Conservation (phyloP, 2,888 invertebrate species). For the Polydrusus cervinus region DNA sequence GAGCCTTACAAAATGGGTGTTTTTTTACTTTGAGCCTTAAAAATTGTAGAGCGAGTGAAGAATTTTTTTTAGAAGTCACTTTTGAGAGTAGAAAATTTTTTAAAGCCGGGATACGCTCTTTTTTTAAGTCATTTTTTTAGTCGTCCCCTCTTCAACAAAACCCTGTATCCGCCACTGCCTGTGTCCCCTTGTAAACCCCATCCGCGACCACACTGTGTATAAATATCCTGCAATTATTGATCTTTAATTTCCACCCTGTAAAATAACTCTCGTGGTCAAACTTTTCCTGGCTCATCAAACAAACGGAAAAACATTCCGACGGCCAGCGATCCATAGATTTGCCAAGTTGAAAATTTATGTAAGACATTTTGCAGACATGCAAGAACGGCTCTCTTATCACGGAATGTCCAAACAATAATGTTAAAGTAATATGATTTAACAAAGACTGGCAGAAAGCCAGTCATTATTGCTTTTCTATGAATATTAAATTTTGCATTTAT, state of each 20-base stretch:
- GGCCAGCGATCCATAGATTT: conserved; percentile 2
- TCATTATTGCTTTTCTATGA: conserved; percentile 41
- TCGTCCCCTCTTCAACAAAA: too few relatives aligned
- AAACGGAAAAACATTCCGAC: conserved; percentile 17
- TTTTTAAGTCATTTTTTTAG: too few relatives aligned
- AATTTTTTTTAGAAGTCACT: too few relatives aligned
- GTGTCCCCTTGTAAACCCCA: too few relatives aligned
- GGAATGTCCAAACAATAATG: conserved; percentile 43
- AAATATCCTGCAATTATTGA: too few relatives aligned
- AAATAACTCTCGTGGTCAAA: conserved; percentile 8
- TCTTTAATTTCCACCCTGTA: conserved; percentile 15
- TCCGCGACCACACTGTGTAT: too few relatives aligned
- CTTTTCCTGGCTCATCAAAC: conserved; percentile 23
- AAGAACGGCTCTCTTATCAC: conserved; percentile 42
- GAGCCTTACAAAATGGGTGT: too few relatives aligned
- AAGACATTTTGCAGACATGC: conserved; percentile 35
- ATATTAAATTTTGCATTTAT: conserved; percentile 41
- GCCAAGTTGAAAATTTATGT: conserved; percentile 28
- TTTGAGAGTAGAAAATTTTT: too few relatives aligned
- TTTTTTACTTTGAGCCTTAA: too few relatives aligned
- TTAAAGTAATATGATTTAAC: conserved; percentile 38
- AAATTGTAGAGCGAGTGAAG: too few relatives aligned
- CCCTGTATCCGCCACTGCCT: too few relatives aligned
- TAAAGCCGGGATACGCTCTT: too few relatives aligned
- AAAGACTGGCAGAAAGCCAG: conserved; percentile 51